Percentiles rank a stretch among this genome's conserved stretches.
Evolutionary conservation across 2,888 invertebrate genomes (phyloP).

Genomic region (Phragmatobia fuliginosa): DNA sequence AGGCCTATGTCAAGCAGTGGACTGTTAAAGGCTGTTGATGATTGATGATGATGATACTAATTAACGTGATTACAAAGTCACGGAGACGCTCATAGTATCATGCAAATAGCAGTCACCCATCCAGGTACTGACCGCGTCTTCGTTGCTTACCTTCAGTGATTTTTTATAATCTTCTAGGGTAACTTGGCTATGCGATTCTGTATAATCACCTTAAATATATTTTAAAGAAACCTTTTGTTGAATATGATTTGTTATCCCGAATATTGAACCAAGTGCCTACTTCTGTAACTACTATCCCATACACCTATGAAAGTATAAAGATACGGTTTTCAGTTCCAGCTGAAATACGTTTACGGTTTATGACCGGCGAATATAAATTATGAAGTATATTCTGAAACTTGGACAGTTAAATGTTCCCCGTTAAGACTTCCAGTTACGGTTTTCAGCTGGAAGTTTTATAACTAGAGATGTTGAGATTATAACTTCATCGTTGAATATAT

Average conservation of each 20-base stretch:
- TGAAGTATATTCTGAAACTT: slow-evolving; percentile 43
- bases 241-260: neutral
- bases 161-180: no score
- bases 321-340: slow-evolving; percentile 15
- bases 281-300: neutral
- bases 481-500: slow-evolving; percentile 41
- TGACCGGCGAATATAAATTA: slow-evolving; percentile 19
- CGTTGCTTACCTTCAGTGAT: no score
- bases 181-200: no score
- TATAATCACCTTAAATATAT: no score
- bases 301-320: slow-evolving; percentile 7
- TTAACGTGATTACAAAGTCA: no score
- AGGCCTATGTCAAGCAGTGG: no score
- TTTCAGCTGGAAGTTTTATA: slow-evolving; percentile 48
- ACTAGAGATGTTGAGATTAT: slow-evolving; percentile 49
- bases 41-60: no score
- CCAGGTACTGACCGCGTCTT: no score
- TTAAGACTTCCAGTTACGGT: slow-evolving; percentile 46
- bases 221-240: neutral
- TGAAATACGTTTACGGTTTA: slow-evolving; percentile 23
- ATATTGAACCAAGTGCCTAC: neutral
- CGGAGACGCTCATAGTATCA: no score
- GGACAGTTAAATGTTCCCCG: slow-evolving; percentile 58
- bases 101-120: no score
- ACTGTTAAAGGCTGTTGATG: no score